A percentile compares a stretch with the other conserved stretches of the same genome.
These are phyloP conservation scores for Channa maculata DNA, from an alignment of 2,113 vertebrate genomes.

Conservation along the genomic window DNA sequence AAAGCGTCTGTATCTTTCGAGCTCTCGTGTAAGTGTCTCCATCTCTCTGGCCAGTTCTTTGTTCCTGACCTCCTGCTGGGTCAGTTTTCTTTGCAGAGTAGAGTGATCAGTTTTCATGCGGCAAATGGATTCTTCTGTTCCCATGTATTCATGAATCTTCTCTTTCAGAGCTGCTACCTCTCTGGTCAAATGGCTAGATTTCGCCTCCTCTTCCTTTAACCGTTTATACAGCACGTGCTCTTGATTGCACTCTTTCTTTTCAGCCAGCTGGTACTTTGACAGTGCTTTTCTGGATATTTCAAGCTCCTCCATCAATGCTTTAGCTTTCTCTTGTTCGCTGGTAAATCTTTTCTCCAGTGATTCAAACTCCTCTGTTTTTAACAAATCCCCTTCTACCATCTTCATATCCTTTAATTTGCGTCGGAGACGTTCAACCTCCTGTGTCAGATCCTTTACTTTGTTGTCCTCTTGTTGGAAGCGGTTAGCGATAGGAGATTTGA, in stretches of 20 bases:
- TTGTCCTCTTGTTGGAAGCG: conserved; percentile 93
- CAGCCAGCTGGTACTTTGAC: conserved; percentile 91
- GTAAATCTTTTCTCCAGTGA: conserved; percentile 89
- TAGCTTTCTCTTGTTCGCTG: conserved; percentile 89
- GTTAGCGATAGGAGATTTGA: conserved; percentile 84
- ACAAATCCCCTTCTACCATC: conserved; percentile 91
- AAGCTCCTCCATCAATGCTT: conserved; percentile 89
- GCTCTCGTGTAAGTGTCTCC: conserved; percentile 91
- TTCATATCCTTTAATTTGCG: conserved; percentile 94
- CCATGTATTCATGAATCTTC: conserved; percentile 95
- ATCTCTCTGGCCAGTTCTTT: conserved; percentile 94
- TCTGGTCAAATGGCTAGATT: conserved; percentile 91
- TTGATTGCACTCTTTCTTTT: conserved; percentile 92
- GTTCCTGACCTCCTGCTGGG: conserved; percentile 94
- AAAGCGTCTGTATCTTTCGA: conserved; percentile 93
- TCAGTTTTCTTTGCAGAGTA: conserved; percentile 91
- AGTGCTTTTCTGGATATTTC: conserved; percentile 90
- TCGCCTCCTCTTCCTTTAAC: conserved; percentile 93
- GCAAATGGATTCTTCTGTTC: conserved; percentile 91
- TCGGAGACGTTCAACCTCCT: conserved; percentile 93
- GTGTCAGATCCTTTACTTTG: conserved; percentile 94
- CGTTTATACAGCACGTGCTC: conserved; percentile 92
- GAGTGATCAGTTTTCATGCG: conserved; percentile 91
- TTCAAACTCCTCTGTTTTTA: conserved; percentile 93
- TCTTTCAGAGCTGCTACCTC: conserved; percentile 95